phyloP scores from a whole-genome alignment of 2,888 invertebrate species.

The Galerucella nymphaeae region DNA sequence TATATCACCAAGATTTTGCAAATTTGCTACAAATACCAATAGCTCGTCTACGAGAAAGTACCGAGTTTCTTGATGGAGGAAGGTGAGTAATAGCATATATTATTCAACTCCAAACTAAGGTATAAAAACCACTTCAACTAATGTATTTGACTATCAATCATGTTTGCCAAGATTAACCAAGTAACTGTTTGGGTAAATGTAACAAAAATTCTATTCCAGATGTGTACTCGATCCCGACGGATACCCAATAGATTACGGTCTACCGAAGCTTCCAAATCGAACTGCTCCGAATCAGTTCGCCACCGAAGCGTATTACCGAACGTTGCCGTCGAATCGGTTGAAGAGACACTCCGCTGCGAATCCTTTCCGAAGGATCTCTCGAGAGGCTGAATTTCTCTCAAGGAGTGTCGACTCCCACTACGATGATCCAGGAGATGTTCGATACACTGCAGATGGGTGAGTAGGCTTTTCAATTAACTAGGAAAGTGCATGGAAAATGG shows the following conservation, averaged over 20 bases:
- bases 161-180: neutral
- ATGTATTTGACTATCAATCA: too few species aligned
- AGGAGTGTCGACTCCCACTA: conserved; percentile 66
- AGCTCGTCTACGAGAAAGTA: conserved; percentile 48
- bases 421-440: conserved; percentile 68
- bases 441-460: conserved; percentile 49
- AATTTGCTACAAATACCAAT: conserved; percentile 40
- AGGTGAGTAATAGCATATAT: conserved; percentile 25
- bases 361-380: conserved; percentile 69
- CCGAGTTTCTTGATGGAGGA: conserved; percentile 44
- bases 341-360: conserved; percentile 67
- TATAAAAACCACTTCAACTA: too few species aligned
- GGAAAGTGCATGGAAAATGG: too few species aligned
- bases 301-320: conserved; percentile 70
- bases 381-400: conserved; percentile 74
- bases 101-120: neutral
- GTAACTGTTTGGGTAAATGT: neutral
- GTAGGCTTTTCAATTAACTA: conserved; percentile 3
- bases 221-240: conserved; percentile 78
- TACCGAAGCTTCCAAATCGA: conserved; percentile 71
- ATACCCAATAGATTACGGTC: conserved; percentile 79
- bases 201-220: conserved; percentile 38
- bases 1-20: conserved; percentile 31
- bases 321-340: conserved; percentile 78
- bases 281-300: conserved; percentile 37